Conservation (phyloP, 2,113 vertebrate species). For the Onychostoma macrolepis region DNA sequence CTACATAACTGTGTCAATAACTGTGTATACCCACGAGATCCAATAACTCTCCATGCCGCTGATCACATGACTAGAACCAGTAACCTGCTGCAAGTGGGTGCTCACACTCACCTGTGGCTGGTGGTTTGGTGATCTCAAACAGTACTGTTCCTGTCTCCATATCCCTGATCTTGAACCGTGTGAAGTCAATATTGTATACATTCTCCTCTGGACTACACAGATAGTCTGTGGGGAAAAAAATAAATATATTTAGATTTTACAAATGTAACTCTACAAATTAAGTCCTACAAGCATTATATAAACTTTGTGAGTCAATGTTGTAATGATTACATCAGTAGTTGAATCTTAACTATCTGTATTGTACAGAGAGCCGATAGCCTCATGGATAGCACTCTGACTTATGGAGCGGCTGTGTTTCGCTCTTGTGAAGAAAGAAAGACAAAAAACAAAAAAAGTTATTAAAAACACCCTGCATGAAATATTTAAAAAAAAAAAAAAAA, state of each 20-base stretch:
- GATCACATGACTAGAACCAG: background rate
- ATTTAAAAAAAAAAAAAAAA: background rate
- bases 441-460: background rate
- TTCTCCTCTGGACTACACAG: slow-evolving; percentile 93
- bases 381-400: too few species aligned
- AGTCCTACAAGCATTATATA: background rate
- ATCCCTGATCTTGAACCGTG: slow-evolving; percentile 97
- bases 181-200: slow-evolving; percentile 95
- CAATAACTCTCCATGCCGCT: background rate
- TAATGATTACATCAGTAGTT: background rate
- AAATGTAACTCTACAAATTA: background rate
- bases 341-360: background rate
- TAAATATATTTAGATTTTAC: background rate
- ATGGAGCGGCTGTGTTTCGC: too few species aligned
- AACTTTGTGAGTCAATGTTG: background rate
- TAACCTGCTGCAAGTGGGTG: background rate
- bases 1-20: background rate
- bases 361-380: background rate
- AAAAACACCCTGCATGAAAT: too few species aligned
- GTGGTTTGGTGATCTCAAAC: slow-evolving; percentile 98
- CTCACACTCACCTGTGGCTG: slow-evolving; percentile 77
- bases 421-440: background rate
- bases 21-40: background rate
- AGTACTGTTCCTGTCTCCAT: slow-evolving; percentile 95
- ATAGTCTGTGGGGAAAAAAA: slow-evolving; percentile 80